A percentile compares a stretch with the other conserved stretches of the same genome.
Conservation (phyloP, 2,113 vertebrate species). For the Gracilinanus agilis region DNA sequence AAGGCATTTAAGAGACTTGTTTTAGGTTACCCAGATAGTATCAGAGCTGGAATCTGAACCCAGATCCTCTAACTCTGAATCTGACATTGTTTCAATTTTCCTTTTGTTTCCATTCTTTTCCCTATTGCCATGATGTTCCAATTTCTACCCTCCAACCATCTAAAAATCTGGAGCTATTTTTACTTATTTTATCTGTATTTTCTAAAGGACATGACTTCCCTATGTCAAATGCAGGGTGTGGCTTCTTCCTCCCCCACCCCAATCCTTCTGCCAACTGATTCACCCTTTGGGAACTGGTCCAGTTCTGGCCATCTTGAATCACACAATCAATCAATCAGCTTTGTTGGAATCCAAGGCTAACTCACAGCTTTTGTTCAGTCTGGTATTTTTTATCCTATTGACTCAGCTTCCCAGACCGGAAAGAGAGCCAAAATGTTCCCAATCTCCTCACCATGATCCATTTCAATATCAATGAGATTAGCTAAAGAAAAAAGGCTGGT, state of each 20-base stretch:
- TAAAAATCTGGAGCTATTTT: slow-evolving; percentile 20
- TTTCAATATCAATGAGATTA: not conserved
- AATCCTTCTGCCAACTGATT: not conserved
- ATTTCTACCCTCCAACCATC: not conserved
- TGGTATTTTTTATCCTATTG: not conserved
- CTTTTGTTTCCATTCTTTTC: not conserved
- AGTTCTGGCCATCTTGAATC: not conserved
- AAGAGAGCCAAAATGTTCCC: not conserved
- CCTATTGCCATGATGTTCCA: not conserved
- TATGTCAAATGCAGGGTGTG: not conserved
- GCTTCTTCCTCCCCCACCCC: not conserved
- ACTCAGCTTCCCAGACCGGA: not conserved
- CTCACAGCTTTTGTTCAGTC: slow-evolving; percentile 27
- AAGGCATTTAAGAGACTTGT: not conserved
- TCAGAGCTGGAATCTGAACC: not conserved
- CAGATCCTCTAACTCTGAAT: not conserved
- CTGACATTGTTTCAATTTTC: not conserved
- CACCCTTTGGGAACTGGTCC: not conserved
- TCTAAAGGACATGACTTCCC: slow-evolving; percentile 13
- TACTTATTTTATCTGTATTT: slow-evolving; percentile 18
- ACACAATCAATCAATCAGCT: not conserved
- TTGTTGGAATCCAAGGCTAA: slow-evolving; percentile 19
- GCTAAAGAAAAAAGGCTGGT: not conserved
- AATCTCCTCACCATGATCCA: not conserved
- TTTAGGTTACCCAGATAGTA: not conserved